Evolutionary conservation across 1,140 invertebrate species (phyloP), one percentile per base, ranked within the genome.

Genomic region (Nephila pilipes): DNA sequence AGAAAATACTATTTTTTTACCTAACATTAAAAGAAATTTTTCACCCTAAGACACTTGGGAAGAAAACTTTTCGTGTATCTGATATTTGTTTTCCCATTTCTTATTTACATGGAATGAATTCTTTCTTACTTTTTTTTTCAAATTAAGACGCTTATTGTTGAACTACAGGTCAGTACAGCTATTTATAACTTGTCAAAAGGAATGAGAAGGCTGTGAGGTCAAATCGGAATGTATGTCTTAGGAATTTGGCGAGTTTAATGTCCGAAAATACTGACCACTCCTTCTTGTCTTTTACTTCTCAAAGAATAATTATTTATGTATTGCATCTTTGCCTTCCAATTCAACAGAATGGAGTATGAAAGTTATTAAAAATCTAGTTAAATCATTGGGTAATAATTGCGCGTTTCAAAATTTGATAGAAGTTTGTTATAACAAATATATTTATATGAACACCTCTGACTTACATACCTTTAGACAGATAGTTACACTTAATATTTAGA

Each of bases 221-320:
- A 85, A 46, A n/a, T 46, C 36, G 36, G 6, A 54, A 22, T 81
- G 38, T 46, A 81, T 38, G 29, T 4, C 3, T 55, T 55, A 18
- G 83, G 55, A 85, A 60, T 85, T 85, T 29, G 46, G 25, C 12
- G 80, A 58, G 83, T 85, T 85, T 85, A 85, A 85, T 57, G 83
- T n/a, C 83, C 83, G 83, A 85, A 85, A 85, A 57, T 20, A 36
- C 55, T 85, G 83, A 85, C 83, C 83, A 85, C 83, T 85, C 83
- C 83, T 85, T 58, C 55, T 29, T 1, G 25, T 57, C 32, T 75
- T 75, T 58, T 57, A 60, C 58, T 85, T 29, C 20, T 25, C n/a
- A 22, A 12, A 83, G 46, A 83, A 54, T 38, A 16, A 14, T 83
- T 80, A 46, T 46, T 75, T 75, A 20, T 83, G 80, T n/a, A 22